Conservation (phyloP, 2,113 vertebrate genomes). For the Phocoena sinus region DNA sequence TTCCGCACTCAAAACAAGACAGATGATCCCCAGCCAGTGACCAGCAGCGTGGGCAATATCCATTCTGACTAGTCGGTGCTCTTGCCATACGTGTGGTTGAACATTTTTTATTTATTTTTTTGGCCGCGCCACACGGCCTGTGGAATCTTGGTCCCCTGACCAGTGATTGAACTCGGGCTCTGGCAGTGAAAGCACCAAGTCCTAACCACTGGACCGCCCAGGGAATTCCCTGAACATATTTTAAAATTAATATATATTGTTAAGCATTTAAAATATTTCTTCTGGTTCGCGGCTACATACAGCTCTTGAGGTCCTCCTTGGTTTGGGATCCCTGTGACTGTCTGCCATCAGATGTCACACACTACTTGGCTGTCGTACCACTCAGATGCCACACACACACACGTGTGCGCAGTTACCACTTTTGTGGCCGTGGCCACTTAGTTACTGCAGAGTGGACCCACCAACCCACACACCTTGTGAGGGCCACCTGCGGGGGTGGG, state of each 20-base stretch:
- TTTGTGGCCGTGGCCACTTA: neutral
- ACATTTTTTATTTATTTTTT: no score
- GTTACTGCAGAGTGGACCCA: neutral
- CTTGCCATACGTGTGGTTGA: neutral
- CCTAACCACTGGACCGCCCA: no score
- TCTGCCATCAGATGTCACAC: neutral
- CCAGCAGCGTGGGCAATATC: fast-evolving
- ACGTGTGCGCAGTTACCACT: neutral
- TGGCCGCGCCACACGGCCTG: no score
- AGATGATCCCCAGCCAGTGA: neutral
- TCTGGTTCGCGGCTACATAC: neutral
- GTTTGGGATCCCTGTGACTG: neutral
- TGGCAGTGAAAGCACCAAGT: no score
- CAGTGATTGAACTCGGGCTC: no score
- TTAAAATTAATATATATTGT: neutral
- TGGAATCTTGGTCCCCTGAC: no score
- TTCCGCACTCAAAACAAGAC: neutral
- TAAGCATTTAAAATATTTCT: neutral
- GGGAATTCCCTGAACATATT: neutral
- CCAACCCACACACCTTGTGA: neutral
- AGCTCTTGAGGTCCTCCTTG: neutral
- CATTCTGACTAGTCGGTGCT: neutral
- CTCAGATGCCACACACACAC: neutral
- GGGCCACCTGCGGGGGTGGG: neutral
- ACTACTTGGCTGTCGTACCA: neutral